Base-by-base conservation (phyloP, 2,888 invertebrate genomes). In the Thelaira solivaga region DNA sequence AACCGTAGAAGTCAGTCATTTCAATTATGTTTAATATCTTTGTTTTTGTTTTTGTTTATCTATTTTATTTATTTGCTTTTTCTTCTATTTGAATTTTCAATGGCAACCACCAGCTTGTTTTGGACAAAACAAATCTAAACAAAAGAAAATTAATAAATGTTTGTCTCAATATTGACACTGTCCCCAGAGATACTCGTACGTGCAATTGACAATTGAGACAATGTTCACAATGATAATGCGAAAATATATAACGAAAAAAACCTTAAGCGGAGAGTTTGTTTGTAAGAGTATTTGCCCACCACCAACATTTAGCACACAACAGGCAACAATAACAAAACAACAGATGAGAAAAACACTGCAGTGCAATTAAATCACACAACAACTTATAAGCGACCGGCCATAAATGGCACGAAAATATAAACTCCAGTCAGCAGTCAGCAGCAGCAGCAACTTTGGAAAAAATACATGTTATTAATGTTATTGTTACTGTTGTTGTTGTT, bases 1-100 rank as follows among this genome's bases (percentile, higher is more conserved):
- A 78, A 31, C 39, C 47, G 45, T 64, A 78, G 43, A 74, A 71
- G 74, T 61, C 74, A 74, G 65, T 61, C 59, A 71, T 78, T 71
- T 65, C 65, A 69, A 71, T 77, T 77, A 68, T 72, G 59, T 67
- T 64, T 61, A 26, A 43, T 49, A 45, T 20, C 36, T 36, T 29
- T 11, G 59, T 61, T 45, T 29, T 36, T 61, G n/a, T n/a, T n/a
- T n/a, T n/a, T n/a, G n/a, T n/a, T n/a, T n/a, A n/a, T n/a, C n/a
- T n/a, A n/a, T n/a, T n/a, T n/a, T n/a, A n/a, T n/a, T n/a, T n/a
- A n/a, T n/a, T n/a, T n/a, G n/a, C n/a, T n/a, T n/a, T n/a, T n/a
- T n/a, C n/a, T n/a, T n/a, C n/a, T n/a, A n/a, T 51, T 72, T 55
- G 11, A 36, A 22, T 22, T 34, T 61, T 55, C 74, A 75, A 75